These are phyloP conservation scores for Ptychadena robeensis DNA, from an alignment of 2,797 vertebrate species.

Conservation along the genomic window DNA sequence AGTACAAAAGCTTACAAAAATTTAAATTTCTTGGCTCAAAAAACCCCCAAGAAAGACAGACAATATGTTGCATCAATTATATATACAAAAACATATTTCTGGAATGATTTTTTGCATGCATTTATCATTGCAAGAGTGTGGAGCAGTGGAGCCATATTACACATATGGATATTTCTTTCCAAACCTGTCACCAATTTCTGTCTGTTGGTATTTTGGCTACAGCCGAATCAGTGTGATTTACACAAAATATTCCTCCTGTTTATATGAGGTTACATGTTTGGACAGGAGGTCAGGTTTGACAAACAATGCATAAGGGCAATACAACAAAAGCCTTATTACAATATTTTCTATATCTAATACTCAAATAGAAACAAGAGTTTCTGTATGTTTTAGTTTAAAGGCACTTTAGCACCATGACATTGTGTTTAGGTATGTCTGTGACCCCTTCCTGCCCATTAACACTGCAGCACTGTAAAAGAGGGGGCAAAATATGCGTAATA, in stretches of 20 bases:
- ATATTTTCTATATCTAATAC: background rate
- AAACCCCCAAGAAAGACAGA: too few relatives aligned
- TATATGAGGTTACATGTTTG: too few relatives aligned
- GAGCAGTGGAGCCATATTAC: background rate
- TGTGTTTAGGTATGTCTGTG: background rate
- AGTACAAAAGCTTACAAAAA: too few relatives aligned
- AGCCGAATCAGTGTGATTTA: too few relatives aligned
- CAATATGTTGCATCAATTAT: background rate
- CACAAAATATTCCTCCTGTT: too few relatives aligned
- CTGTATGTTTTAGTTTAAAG: background rate
- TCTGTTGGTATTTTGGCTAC: background rate
- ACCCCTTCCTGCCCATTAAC: constrained; percentile 14
- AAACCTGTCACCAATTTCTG: background rate
- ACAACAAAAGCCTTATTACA: background rate
- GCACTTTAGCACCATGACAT: constrained; percentile 28
- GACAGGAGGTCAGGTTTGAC: background rate
- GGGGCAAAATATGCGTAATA: background rate
- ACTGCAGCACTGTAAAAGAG: constrained; percentile 2
- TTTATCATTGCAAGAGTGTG: background rate
- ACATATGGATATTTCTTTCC: background rate
- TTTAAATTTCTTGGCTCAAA: too few relatives aligned
- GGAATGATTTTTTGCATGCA: constrained; percentile 9
- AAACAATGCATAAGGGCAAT: background rate
- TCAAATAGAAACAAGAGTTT: background rate
- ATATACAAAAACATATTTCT: background rate